Evolutionary conservation across 2,888 invertebrate genomes (phyloP).

Genomic region (Fragum sueziense): DNA sequence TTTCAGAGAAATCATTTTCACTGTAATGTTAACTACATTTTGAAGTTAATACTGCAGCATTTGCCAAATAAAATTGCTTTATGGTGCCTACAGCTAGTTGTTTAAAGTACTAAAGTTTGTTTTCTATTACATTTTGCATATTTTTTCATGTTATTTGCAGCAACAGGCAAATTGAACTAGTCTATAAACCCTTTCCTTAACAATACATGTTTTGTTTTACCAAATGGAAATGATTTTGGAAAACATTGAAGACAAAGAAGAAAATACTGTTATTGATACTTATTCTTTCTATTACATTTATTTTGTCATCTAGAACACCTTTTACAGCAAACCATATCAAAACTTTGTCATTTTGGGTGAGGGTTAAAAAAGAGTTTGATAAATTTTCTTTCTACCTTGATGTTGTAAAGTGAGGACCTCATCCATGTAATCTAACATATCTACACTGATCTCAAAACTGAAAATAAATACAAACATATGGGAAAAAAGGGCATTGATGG

Average conservation of each 20-base stretch:
- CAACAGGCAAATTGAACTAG: no score
- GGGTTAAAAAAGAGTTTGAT: no score
- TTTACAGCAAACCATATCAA: neutral
- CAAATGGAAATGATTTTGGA: neutral
- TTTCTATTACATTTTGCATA: no score
- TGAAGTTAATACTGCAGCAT: no score
- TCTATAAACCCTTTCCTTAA: neutral
- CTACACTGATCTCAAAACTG: slow-evolving; percentile 93
- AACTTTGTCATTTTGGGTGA: neutral
- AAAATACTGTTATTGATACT: neutral
- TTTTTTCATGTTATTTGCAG: no score
- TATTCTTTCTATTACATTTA: neutral
- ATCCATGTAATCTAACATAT: slow-evolving; percentile 99
- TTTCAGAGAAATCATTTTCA: no score
- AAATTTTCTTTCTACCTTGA: no score
- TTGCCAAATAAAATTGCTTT: no score
- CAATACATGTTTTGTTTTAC: neutral
- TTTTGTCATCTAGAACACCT: neutral
- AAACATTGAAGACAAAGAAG: neutral
- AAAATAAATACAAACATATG: slow-evolving; percentile 52
- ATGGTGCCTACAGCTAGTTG: no score
- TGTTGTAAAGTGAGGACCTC: slow-evolving; percentile 94
- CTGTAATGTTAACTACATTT: no score
- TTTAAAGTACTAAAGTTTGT: no score
- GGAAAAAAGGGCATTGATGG: no score